Base-by-base conservation (phyloP, 2,888 invertebrate genomes). In the Hofmannophila pseudospretella region DNA sequence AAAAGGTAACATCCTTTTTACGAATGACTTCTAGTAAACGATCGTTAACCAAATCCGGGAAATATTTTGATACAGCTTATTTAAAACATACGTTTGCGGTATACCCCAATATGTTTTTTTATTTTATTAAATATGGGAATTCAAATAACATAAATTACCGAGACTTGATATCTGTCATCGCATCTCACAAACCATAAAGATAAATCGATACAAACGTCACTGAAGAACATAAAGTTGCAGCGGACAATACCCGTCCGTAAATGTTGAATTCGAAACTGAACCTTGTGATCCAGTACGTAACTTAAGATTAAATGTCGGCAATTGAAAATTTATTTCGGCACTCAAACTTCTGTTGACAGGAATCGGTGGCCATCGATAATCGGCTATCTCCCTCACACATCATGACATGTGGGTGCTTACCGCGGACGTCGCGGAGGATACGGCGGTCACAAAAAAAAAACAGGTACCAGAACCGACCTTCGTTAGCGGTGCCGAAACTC, bases 301-400 rank as follows among this genome's bases (percentile, higher is more conserved):
- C 31, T 12, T 34, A 41, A 41, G 38, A 41, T 37, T 41, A 30
- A 41, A 38, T 34, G 37, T 11, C 32, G 32, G 34, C 41, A 47
- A 44, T 39, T 42, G 34, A 40, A 46, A 46, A 46, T 51, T 49
- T 51, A 47, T 49, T 47, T 47, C 53, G 60, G 63, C 67, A 64
- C 64, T 64, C 58, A 64, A 67, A 65, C 59, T 59, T 59, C 58
- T 62, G 67, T 64, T 72, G 73, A 75, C 72, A 76, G 70, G 59
- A 61, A 65, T 69, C 76, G 64, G 74, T 75, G 78, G 78, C 72
- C 73, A 75, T 80, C 78, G 76, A 80, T 84, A 77, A 80, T 62
- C 56, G 48, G 50, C 65, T 67, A 73, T 78, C 73, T 71, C 67
- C 36, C 64, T 70, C 67, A 61, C 64, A 58, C 64, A 68, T 73